phyloP scores from a whole-genome alignment of 2,797 vertebrate species.

The Enteromius paludinosus region DNA sequence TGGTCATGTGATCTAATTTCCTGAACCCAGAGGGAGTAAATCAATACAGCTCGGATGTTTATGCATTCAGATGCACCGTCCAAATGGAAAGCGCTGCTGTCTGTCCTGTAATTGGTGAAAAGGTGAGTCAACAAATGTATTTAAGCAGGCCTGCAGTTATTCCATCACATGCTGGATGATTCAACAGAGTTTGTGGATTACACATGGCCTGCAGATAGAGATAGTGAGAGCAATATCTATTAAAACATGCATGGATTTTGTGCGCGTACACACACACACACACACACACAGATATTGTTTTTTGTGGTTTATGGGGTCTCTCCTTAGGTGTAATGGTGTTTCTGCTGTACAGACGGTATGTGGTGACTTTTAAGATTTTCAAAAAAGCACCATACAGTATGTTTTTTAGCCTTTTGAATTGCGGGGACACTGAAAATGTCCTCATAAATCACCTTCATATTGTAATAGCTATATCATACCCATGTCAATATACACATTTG shows the following conservation, averaged over 20 bases:
- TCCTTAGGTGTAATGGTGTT: too few species aligned
- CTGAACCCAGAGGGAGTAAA: background rate
- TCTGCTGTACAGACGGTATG: too few species aligned
- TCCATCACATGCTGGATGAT: background rate
- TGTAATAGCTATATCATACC: too few species aligned
- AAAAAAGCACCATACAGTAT: too few species aligned
- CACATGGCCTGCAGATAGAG: conserved; percentile 16
- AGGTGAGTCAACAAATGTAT: conserved; percentile 20
- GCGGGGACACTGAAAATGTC: too few species aligned
- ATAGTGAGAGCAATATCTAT: conserved; percentile 2
- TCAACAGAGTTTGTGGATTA: conserved; percentile 22
- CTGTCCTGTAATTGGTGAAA: conserved; percentile 4
- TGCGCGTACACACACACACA: background rate
- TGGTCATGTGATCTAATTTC: conserved; percentile 39
- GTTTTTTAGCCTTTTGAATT: too few species aligned
- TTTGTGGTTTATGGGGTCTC: too few species aligned
- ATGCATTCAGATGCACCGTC: conserved; percentile 9
- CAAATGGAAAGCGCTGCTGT: conserved; percentile 27
- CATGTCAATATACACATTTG: too few species aligned
- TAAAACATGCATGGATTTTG: conserved; percentile 18
- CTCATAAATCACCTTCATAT: too few species aligned
- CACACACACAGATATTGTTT: background rate
- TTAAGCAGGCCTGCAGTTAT: conserved; percentile 13
- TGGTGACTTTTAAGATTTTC: too few species aligned
- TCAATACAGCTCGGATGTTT: background rate